These are phyloP conservation scores for Peromyscus eremicus DNA, from an alignment of 2,797 vertebrate genomes.

Conservation along the genomic window DNA sequence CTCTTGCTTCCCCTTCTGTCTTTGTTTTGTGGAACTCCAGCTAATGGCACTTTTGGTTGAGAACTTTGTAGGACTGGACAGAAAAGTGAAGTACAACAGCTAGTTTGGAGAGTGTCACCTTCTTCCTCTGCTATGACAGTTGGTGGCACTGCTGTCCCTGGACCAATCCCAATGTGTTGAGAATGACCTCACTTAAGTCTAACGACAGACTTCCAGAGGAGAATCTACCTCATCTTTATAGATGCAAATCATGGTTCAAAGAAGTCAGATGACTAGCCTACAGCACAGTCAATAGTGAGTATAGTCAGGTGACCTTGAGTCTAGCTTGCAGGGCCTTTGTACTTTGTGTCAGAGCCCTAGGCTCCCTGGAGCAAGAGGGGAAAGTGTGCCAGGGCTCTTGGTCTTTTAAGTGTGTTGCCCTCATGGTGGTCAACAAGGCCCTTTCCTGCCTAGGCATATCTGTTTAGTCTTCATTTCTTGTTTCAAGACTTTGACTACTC, in stretches of 20 bases:
- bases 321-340: fast-evolving
- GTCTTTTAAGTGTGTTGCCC: background rate
- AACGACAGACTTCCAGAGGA: background rate
- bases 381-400: background rate
- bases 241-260: background rate
- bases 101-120: background rate
- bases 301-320: background rate
- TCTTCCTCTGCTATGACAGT: background rate
- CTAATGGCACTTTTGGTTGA: background rate
- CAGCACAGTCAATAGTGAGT: background rate
- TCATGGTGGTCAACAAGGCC: background rate
- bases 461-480: slow-evolving; percentile 20
- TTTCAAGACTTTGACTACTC: background rate
- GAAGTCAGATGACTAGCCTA: background rate
- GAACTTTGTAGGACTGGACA: background rate
- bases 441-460: background rate
- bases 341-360: background rate
- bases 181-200: background rate
- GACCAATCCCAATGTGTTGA: background rate
- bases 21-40: background rate
- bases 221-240: background rate
- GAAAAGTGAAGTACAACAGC: background rate
- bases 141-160: background rate
- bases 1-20: background rate
- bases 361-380: background rate